Percentiles rank a stretch among this genome's conserved stretches.
phyloP scores from a whole-genome alignment of 2,888 invertebrate species.

The Drosophila merina region DNA sequence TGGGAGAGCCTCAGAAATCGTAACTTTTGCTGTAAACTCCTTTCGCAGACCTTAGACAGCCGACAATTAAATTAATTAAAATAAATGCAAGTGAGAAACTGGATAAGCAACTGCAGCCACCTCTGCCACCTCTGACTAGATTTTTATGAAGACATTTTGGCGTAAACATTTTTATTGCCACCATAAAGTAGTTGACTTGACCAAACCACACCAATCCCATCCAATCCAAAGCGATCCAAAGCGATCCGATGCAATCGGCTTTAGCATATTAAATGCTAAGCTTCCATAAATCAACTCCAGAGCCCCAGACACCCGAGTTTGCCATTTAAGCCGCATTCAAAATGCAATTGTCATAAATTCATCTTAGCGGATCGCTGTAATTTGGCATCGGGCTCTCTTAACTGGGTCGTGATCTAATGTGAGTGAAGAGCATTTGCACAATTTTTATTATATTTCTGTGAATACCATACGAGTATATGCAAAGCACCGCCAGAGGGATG shows the following conservation, averaged over 20 bases:
- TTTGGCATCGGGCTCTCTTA: slow-evolving; percentile 42
- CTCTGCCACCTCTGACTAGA: not conserved
- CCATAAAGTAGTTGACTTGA: slow-evolving; percentile 47
- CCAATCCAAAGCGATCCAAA: not conserved
- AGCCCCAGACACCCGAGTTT: slow-evolving; percentile 47
- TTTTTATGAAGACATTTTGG: slow-evolving; percentile 56
- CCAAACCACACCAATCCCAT: slow-evolving; percentile 12
- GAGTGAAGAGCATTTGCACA: slow-evolving; percentile 10
- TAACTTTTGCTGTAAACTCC: slow-evolving; percentile 15
- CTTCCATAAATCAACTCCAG: slow-evolving; percentile 63
- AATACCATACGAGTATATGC: not conserved
- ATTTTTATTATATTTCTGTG: slow-evolving; percentile 6
- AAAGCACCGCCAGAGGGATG: not conserved
- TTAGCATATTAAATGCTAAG: slow-evolving; percentile 54
- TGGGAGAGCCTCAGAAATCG: slow-evolving; percentile 18
- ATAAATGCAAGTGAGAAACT: slow-evolving; percentile 38
- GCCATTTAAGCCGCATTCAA: slow-evolving; percentile 62
- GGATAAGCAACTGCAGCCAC: not conserved
- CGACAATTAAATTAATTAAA: slow-evolving; percentile 65
- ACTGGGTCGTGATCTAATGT: slow-evolving; percentile 68
- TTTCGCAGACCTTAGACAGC: slow-evolving; percentile 21
- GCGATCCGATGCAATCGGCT: slow-evolving; percentile 29
- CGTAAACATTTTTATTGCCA: slow-evolving; percentile 60
- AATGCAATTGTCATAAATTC: slow-evolving; percentile 66
- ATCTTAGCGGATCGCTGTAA: slow-evolving; percentile 22